Evolutionary conservation across 2,888 invertebrate species (phyloP), one percentile per base, ranked within the genome.

Genomic region (Hydraecia micacea): DNA sequence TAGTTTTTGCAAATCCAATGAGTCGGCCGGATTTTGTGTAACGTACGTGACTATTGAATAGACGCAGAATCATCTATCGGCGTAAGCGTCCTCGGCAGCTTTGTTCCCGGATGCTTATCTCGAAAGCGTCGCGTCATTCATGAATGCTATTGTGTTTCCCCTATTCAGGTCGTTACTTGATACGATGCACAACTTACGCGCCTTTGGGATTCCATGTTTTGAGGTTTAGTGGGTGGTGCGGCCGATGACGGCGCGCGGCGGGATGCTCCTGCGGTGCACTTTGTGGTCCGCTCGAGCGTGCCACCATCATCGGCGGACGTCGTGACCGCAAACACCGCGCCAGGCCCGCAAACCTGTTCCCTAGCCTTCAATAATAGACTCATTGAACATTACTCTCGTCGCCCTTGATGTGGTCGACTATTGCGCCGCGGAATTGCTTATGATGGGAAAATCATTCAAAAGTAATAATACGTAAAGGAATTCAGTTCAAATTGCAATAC

Each of bases 321-420:
- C 92, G 93, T 91, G 93, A 96, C 96, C 96, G 93, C 95, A 96
- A 94, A 94, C 95, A 92, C 90, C 89, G 91, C 88, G 85, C 91
- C 89, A 90, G 91, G 90, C 92, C 82, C 86, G 92, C 91, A 92
- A 95, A 96, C 95, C 95, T 91, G 96, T 96, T 95, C 92, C 86
- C 89, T 92, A 87, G 89, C 89, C 89, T 86, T 89, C 87, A 80
- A 86, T 90, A 80, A 86, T 90, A 88, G 84, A 84, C 87, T 88
- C 87, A 84, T 85, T 87, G 80, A 86, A 86, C 82, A 88, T 82
- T 88, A 84, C 80, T 87, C 84, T 84, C 80, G 81, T 79, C 77
- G 80, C 79, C 79, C 81, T 81, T 86, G 82, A 86, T 86, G 84
- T 84, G 86, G 74, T 86, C 73, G 67, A 76, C 79, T 78, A 78